Conservation (phyloP, 30 jellyfish, hydroid and myxozoan species). For the Turritopsis dohrnii region DNA sequence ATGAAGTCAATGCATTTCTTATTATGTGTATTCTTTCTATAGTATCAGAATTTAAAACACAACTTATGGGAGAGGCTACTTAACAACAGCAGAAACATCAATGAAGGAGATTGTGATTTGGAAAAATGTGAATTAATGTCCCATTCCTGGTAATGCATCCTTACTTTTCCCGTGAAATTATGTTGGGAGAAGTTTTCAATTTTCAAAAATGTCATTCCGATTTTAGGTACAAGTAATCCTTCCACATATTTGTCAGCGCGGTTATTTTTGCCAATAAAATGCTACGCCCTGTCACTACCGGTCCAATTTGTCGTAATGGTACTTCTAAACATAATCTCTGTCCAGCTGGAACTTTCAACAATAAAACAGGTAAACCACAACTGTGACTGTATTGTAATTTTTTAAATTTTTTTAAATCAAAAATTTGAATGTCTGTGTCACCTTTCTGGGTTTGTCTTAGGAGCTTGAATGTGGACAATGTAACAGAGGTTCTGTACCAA, state of each 20-base stretch:
- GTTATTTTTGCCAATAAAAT: conserved; percentile 83
- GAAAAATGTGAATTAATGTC: conserved; percentile 77
- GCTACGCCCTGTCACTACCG: conserved; percentile 82
- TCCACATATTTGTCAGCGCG: conserved; percentile 49
- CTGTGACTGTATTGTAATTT: not conserved
- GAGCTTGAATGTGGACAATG: conserved; percentile 63
- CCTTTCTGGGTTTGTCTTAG: conserved; percentile 45
- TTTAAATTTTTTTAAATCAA: no score
- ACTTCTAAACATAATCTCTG: conserved; percentile 90
- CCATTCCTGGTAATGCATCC: not conserved
- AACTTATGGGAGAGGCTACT: no score
- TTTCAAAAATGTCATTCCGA: not conserved
- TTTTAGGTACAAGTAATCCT: conserved; percentile 68
- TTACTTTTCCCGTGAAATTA: conserved; percentile 39
- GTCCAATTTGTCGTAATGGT: conserved; percentile 82
- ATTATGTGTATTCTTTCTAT: no score
- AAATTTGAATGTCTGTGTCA: not conserved
- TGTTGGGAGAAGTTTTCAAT: not conserved
- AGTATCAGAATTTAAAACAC: no score
- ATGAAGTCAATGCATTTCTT: not conserved
- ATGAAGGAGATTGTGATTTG: conserved; percentile 68
- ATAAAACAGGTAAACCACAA: conserved; percentile 56
- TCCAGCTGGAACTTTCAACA: conserved; percentile 83
- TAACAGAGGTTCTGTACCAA: conserved; percentile 79
- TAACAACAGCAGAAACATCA: conserved; percentile 42